Evolutionary conservation across 2,113 vertebrate species (phyloP), one percentile per base, ranked within the genome.

Genomic region (Siniperca chuatsi): DNA sequence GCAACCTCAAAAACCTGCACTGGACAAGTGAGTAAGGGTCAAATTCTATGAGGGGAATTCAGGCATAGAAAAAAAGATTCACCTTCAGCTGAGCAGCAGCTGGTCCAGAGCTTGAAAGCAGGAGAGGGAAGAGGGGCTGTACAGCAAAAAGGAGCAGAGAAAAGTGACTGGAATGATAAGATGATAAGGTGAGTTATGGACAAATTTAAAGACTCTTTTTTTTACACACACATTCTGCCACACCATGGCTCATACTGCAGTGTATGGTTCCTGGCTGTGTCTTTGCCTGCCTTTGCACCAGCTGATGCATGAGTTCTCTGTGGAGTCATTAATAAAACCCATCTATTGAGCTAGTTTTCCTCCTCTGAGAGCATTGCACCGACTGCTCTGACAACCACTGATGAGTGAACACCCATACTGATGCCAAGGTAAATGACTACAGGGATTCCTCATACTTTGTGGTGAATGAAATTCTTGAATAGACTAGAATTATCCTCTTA

Each of bases 141-240:
- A 80, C 84, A 83, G 77, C 64, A 71, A 76, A 86, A 62, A 89
- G 83, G 62, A 90, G 84, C 88, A 81, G 79, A 90, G 88, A 89
- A 89, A 90, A 93, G 92, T 91, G 89, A 91, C 90, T 91, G 92
- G 93, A 91, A 92, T 93, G 90, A 92, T 91, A 94, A 93, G 87
- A 94, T 93, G 93, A 93, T 86, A 88, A 93, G 93, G 93, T 94
- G 90, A 93, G 93, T 92, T 87, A 71, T 85, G 64, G 70, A 89
- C 61, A 58, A 13, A 90, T 88, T 85, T 60, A 75, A 84, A 81
- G 54, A 75, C 78, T 80, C 65, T 78, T 75, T 88, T 69, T 69
- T 64, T 42, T 68, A 75, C 48, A 78, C 84, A 74, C 66, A 85
- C 7, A 29, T 78, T 84, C 48, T 67, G 80, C 87, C 88, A 87